Evolutionary conservation across 2,113 vertebrate species (phyloP), one percentile per base, ranked within the genome.

Genomic region (Campylomormyrus tamandua): DNA sequence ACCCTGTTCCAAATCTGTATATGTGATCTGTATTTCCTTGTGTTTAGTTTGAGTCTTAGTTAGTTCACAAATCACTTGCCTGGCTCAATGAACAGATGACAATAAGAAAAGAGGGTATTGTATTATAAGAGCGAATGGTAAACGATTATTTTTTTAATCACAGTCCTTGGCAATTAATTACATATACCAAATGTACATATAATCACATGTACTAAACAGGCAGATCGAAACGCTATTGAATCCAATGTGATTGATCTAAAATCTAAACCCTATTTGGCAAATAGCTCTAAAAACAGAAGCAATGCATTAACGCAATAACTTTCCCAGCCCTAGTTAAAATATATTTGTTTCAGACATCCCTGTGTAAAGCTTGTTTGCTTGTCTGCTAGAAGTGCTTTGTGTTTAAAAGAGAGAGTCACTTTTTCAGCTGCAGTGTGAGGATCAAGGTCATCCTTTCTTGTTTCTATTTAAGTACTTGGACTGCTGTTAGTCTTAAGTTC

Each of bases 391-490:
- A 80, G 5, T 52, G 74, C 45, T 27, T 39, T 77, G 74, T 66
- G 27, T 66, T 50, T 19, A 17, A 88, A 92, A 91, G 66, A 89
- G 90, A 88, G 90, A 87, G 56, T 52, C 90, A 62, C 19, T 66
- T 91, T 92, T 89, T 90, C 90, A 83, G 35, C 39, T 48, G 50
- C 80, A 70, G 91, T 89, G 88, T n/a, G 35, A 39, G 85, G 89
- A 92, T 86, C 88, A 90, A 91, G 91, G 80, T 56, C 21, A 19
- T 88, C 87, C 89, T 92, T 83, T 91, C 24, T 90, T 52, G 50
- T 31, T 87, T 91, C 92, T 93, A 88, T 94, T 92, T 92, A 91
- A 91, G 92, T 39, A 31, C 90, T 27, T 50, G 62, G 24, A 87
- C 46, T 87, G 27, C 27, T 27, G 86, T 92, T 90, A 87, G 13